These are phyloP conservation scores for Rotaria socialis DNA, from an alignment of 2,888 invertebrate species.

Conservation along the genomic window DNA sequence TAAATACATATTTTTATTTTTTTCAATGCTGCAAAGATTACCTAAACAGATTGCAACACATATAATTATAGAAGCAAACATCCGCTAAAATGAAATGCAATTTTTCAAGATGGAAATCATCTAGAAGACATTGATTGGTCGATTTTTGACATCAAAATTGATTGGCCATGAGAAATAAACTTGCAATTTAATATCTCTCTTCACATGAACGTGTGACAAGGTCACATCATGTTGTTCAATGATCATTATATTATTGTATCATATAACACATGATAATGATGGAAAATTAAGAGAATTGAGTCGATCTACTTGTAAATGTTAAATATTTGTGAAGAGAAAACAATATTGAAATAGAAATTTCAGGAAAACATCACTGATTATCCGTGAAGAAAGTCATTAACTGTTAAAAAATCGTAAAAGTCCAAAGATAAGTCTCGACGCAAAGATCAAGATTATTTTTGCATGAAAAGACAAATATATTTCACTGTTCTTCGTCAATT, in stretches of 20 bases:
- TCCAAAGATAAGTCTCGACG: too few species aligned
- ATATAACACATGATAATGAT: constrained; percentile 16
- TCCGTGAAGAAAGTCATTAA: not conserved
- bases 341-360: not conserved
- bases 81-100: not conserved
- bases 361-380: not conserved
- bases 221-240: not conserved
- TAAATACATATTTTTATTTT: not conserved
- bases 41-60: not conserved
- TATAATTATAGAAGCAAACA: not conserved
- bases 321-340: not conserved
- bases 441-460: too few species aligned
- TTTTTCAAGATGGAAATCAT: not conserved
- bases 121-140: not conserved
- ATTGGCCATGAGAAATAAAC: not conserved
- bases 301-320: not conserved
- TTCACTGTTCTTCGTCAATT: too few species aligned
- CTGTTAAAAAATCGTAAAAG: too few species aligned
- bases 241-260: not conserved
- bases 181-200: not conserved
- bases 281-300: not conserved
- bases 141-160: not conserved
- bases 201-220: constrained; percentile 11
- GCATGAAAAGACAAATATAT: too few species aligned
- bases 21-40: not conserved